Conservation (phyloP, 2,797 vertebrate genomes). For the Erethizon dorsatum region DNA sequence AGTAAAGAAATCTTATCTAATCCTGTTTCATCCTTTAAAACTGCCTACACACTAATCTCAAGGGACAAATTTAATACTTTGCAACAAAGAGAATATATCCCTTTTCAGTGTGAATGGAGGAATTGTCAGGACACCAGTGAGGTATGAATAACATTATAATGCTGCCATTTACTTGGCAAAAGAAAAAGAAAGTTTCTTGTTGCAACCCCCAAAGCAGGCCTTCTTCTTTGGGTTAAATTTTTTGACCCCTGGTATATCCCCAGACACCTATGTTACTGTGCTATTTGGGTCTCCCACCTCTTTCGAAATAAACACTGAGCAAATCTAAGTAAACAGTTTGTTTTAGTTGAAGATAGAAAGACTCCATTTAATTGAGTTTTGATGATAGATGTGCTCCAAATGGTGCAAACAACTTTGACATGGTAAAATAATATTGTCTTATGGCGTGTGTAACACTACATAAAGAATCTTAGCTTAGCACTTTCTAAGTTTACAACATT, state of each 20-base stretch:
- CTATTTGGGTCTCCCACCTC: slow-evolving; percentile 91
- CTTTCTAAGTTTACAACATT: slow-evolving; percentile 86
- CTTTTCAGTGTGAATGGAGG: slow-evolving; percentile 91
- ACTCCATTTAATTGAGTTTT: slow-evolving; percentile 92
- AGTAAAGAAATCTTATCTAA: slow-evolving; percentile 92
- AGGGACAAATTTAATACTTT: slow-evolving; percentile 93
- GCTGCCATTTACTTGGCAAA: slow-evolving; percentile 90
- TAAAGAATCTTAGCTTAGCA: slow-evolving; percentile 87
- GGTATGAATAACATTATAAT: slow-evolving; percentile 92
- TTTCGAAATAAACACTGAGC: slow-evolving; percentile 92
- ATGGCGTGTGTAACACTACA: slow-evolving; percentile 85
- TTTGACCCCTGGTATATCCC: slow-evolving; percentile 91
- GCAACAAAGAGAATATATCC: slow-evolving; percentile 91
- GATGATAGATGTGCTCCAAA: slow-evolving; percentile 93
- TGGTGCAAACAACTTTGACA: slow-evolving; percentile 90
- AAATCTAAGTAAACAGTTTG: slow-evolving; percentile 94
- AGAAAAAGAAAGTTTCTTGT: slow-evolving; percentile 88
- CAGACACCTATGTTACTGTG: slow-evolving; percentile 90
- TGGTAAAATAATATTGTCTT: slow-evolving; percentile 90
- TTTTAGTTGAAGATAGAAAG: slow-evolving; percentile 92
- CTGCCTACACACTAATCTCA: slow-evolving; percentile 91
- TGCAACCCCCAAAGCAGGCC: slow-evolving; percentile 88
- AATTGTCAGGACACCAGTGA: slow-evolving; percentile 92
- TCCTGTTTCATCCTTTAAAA: slow-evolving; percentile 92
- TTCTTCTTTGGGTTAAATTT: slow-evolving; percentile 91